Percentiles rank a stretch among this genome's conserved stretches.
phyloP scores from a whole-genome alignment of 2,797 vertebrate genomes.

The Corythornis leucogaster region DNA sequence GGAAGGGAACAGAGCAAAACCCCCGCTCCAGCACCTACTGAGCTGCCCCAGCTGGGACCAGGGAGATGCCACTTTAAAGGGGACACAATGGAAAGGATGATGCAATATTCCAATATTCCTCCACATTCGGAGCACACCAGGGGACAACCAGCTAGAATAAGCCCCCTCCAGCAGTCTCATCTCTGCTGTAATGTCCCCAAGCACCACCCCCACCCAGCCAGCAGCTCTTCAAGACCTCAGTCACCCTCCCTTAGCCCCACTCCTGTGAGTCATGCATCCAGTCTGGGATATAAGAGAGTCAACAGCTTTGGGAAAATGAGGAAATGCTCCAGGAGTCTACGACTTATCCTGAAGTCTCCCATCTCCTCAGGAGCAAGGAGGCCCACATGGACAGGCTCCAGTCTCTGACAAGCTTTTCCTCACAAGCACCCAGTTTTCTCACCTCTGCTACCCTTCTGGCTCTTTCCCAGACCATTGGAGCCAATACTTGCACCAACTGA shows the following conservation, averaged over 20 bases:
- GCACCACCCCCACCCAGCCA: background rate
- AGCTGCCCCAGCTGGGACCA: rapidly evolving
- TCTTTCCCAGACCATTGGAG: background rate
- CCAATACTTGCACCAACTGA: slow-evolving; percentile 6
- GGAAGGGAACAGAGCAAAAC: background rate
- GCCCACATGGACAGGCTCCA: background rate
- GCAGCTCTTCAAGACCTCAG: background rate
- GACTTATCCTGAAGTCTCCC: background rate
- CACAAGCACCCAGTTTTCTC: background rate
- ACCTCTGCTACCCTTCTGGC: background rate
- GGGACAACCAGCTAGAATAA: background rate
- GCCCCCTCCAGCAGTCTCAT: background rate
- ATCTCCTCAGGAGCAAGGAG: rapidly evolving
- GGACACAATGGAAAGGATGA: background rate
- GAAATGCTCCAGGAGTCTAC: background rate
- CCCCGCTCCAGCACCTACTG: background rate
- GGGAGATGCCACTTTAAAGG: background rate
- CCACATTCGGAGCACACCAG: too few species aligned
- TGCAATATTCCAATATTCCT: background rate
- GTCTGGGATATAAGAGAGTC: background rate
- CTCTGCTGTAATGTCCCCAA: rapidly evolving
- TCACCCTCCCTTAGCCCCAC: background rate
- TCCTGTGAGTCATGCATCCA: background rate
- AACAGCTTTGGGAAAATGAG: background rate
- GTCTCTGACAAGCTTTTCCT: background rate